Evolutionary conservation across 1,140 invertebrate genomes (phyloP).

Genomic region (Papilio dardanus): DNA sequence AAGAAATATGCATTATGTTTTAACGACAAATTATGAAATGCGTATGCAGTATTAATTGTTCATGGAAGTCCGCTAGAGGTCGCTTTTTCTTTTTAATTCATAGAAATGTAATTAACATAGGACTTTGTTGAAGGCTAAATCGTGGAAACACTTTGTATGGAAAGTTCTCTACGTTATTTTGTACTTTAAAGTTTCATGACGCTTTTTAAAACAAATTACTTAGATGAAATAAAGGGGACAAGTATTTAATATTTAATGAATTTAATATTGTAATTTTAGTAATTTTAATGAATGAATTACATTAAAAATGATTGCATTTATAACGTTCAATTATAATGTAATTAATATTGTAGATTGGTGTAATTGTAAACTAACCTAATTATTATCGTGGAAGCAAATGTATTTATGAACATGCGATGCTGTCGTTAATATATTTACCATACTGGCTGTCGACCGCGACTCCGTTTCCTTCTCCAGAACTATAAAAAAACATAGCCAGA

Average conservation of each 20-base stretch:
- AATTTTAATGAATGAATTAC: neutral
- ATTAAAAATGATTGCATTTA: neutral
- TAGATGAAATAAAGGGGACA: too few species aligned
- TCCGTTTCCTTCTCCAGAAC: too few species aligned
- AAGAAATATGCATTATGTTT: conserved; percentile 34
- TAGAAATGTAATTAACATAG: conserved; percentile 40
- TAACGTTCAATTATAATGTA: conserved; percentile 6
- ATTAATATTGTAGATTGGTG: conserved; percentile 7
- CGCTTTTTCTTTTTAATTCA: conserved; percentile 41
- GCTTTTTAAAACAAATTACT: too few species aligned
- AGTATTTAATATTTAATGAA: too few species aligned
- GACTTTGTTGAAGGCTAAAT: conserved; percentile 12
- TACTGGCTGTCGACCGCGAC: neutral
- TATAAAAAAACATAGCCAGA: too few species aligned
- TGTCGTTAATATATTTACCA: conserved; percentile 15
- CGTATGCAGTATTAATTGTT: conserved; percentile 54
- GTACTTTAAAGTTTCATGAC: neutral
- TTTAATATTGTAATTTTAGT: neutral
- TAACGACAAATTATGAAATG: conserved; percentile 48
- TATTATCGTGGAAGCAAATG: neutral
- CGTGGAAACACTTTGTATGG: neutral
- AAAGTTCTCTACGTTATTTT: neutral
- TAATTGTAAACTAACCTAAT: conserved; percentile 3
- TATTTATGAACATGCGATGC: conserved; percentile 1
- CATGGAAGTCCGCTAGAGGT: conserved; percentile 43